A percentile compares a stretch with the other conserved stretches of the same genome.
These are phyloP conservation scores for Ceyx margarethae DNA, from an alignment of 2,113 vertebrate species.

Conservation along the genomic window DNA sequence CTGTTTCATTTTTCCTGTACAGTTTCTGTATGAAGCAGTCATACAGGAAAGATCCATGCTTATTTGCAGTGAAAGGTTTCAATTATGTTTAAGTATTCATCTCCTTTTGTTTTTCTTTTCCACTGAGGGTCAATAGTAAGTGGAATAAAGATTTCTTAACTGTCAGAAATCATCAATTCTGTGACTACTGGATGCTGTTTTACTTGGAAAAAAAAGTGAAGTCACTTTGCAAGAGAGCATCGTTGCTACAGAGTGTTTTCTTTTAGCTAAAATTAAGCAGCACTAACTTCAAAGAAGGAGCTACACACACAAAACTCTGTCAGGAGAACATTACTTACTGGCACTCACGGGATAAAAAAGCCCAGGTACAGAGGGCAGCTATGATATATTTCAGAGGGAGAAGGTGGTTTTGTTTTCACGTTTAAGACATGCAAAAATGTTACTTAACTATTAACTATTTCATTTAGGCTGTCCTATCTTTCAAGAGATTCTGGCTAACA, in stretches of 20 bases:
- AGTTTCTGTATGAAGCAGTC: background rate
- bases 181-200: background rate
- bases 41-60: background rate
- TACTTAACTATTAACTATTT: constrained; percentile 17
- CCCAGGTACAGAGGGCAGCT: background rate
- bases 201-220: background rate
- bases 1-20: background rate
- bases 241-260: background rate
- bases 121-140: background rate
- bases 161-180: background rate
- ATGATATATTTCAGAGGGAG: background rate
- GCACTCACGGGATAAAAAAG: background rate
- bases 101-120: background rate
- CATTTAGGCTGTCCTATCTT: background rate
- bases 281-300: background rate
- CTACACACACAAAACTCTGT: background rate
- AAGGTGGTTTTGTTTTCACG: background rate
- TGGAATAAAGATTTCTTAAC: background rate
- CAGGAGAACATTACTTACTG: background rate
- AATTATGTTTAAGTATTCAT: background rate
- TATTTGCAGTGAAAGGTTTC: background rate
- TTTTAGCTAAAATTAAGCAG: background rate
- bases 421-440: background rate
- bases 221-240: background rate
- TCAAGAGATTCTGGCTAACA: background rate